Base-by-base conservation (phyloP, 2,113 vertebrate genomes). In the Callaeas wilsoni region DNA sequence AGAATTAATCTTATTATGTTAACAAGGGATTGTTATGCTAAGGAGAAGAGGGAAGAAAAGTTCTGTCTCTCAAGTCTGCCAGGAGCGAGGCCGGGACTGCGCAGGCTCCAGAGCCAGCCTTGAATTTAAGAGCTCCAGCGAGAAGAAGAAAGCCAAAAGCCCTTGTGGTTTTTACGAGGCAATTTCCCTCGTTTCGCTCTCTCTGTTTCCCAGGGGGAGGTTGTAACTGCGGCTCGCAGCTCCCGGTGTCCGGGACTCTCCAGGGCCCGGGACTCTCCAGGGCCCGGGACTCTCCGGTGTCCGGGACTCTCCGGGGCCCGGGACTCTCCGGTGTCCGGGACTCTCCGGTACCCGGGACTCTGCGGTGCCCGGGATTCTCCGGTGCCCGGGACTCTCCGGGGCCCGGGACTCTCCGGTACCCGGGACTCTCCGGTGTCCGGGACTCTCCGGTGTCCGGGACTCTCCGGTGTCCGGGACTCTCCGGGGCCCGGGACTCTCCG, bases 1-100 rank as follows among this genome's bases (percentile, higher is more conserved):
- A 68, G 81, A 90, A 89, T 96, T 97, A 96, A 97, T 96, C 92
- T 97, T 77, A 84, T 94, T 96, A 86, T 86, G 86, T 95, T 96
- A 97, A 96, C 64, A 85, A 97, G 92, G 49, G 94, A 95, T 95
- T 95, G 92, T 87, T 87, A 91, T 94, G 93, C 92, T 94, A 92
- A 97, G 89, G 76, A 78, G 95, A 80, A 80, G 8, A 70, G 63
- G 86, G 77, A 92, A 93, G 87, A 74, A 82, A 92, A 97, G 95
- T 97, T 90, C 75, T 59, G 67, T 80, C 94, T 93, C 94, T 83
- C 82, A 92, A 60, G n/a, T 88, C 56, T 83, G 67, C 85, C 93
- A 79, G 82, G 65, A 83, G 52, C 18, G 23, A 89, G 80, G 50
- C 47, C 35, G 74, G 81, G 56, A 37, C 80, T 60, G 63, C 55